A percentile compares a stretch with the other conserved stretches of the same genome.
Conservation (phyloP, 2,113 vertebrate species). For the Bucco capensis region DNA sequence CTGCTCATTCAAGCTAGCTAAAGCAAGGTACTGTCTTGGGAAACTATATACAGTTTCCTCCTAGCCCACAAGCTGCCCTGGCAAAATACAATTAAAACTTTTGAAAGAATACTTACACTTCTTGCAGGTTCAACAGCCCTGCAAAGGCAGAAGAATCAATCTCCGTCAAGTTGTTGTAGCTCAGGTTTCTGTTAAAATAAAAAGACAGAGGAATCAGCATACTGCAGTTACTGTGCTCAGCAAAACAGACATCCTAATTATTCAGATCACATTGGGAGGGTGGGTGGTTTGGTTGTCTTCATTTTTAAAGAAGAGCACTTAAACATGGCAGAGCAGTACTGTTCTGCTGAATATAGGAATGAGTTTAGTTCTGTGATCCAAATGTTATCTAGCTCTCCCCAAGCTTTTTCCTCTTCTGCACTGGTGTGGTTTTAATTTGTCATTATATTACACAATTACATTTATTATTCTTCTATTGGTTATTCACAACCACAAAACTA, state of each 20-base stretch:
- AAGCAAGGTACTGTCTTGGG: background rate
- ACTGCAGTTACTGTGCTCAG: background rate
- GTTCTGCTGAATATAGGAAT: background rate
- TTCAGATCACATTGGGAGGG: background rate
- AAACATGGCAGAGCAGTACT: background rate
- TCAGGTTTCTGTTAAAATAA: constrained; percentile 86
- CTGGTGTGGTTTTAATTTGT: constrained; percentile 40
- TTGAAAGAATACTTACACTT: constrained; percentile 86
- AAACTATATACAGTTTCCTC: constrained; percentile 15
- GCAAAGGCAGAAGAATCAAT: constrained; percentile 82
- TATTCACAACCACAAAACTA: constrained; percentile 44
- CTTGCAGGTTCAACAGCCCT: constrained; percentile 82
- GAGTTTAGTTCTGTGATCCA: background rate
- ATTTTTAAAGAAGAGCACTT: background rate
- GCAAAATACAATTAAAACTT: background rate
- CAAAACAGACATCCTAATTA: constrained; percentile 21
- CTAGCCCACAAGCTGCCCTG: background rate
- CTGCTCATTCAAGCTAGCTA: background rate
- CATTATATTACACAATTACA: constrained; percentile 24
- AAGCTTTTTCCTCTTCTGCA: background rate
- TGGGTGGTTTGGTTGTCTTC: background rate
- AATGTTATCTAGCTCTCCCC: background rate
- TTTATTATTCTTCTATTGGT: constrained; percentile 47
- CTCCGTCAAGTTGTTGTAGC: constrained; percentile 87
- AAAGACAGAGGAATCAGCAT: constrained; percentile 43